Evolutionary conservation across 2,888 invertebrate genomes (phyloP), one percentile per base, ranked within the genome.

Genomic region (Acronicta leporina): DNA sequence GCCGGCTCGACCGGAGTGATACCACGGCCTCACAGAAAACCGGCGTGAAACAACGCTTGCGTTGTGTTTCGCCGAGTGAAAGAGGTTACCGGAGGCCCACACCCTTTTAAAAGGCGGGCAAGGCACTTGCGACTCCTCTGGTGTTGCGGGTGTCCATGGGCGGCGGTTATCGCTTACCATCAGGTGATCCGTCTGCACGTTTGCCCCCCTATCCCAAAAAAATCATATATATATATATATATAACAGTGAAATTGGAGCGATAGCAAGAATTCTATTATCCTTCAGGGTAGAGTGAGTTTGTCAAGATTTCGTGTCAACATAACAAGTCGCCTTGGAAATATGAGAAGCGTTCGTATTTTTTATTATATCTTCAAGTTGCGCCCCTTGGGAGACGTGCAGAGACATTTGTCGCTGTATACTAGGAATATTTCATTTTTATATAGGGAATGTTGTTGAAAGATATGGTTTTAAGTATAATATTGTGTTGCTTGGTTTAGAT

Each of bases 301-400:
- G 53, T 74, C 54, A 74, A 56, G 58, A 63, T 68, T 75, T 60
- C 40, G 49, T 51, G 60, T 66, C 53, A 50, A 63, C 49, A 62
- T 64, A 66, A 71, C 60, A 66, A 56, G 51, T 14, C 55, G 35
- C 55, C 55, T 54, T 57, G 51, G 59, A 64, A 63, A 69, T 67
- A 76, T 68, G 65, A 68, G 54, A 58, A 44, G 25, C 47, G 44
- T 20, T 33, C 54, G 48, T 56, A 52, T 54, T 68, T 78, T 77
- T 73, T 68, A 78, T 77, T 65, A 63, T 54, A 63, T 56, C 63
- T 57, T 79, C 63, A 66, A 79, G 63, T 59, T 42, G 43, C 10
- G 27, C 33, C 79, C 50, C 68, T 40, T 47, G 63, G 63, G 77
- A 56, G 52, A 35, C 16, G 38, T 44, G 42, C 49, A 62, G 59